Base-by-base conservation (phyloP, 2,113 vertebrate species). In the Hemiscyllium ocellatum region DNA sequence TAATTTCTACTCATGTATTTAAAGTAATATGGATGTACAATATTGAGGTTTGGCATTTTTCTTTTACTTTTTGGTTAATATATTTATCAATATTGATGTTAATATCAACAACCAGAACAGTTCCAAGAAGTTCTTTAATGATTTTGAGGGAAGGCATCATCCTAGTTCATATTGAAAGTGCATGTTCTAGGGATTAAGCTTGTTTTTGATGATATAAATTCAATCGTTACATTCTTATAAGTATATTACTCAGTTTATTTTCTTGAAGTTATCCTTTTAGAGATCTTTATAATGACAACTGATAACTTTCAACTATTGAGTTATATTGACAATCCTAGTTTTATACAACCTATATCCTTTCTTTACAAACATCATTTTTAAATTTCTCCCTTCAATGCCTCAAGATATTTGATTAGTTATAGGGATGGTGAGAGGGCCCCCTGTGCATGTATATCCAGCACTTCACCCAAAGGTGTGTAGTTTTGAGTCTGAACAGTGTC, bases 1-100 rank as follows among this genome's bases (percentile, higher is more conserved):
- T 91, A 66, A 91, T 66, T 91, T 91, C 61, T 91, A 91, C 89
- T 91, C 65, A n/a, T 91, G 89, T 91, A 66, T 91, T 91, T 91
- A 91, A 87, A 87, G 56, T 91, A 91, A 66, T 91, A 91, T 91
- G 33, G 89, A 66, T 91, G 33, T 91, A 66, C 89, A 91, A 4
- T 91, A 91, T 61, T 66, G 56, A 91, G 89, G 26, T 37, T 91
- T 91, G 89, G 89, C 61, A 91, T 17, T 91, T 91, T 91, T 66
- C 56, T 91, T 66, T 66, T 22, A 33, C 89, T 56, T 66, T 66
- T 19, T 91, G 89, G 33, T 37, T 91, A 19, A 91, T 10, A 5
- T 20, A 33, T 33, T 33, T 37, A 17, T 15, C 29, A 15, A 1
- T 24, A 26, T 13, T 56, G 24, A n/a, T 65, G 29, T 15, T 91